phyloP scores from a whole-genome alignment of 2,888 invertebrate genomes.

The Dugesia japonica region DNA sequence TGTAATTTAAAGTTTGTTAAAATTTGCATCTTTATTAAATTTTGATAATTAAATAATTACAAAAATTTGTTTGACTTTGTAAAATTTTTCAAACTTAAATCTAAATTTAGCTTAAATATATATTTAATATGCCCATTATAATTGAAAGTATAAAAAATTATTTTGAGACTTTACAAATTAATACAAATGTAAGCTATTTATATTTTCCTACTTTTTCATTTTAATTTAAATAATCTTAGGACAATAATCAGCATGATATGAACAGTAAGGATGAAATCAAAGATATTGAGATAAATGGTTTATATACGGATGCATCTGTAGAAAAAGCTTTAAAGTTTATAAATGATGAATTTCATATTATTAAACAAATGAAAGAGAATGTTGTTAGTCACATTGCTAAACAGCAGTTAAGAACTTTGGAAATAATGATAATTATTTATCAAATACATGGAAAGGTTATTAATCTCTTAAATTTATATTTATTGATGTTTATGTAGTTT shows the following conservation, averaged over 20 bases:
- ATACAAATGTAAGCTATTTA: neutral
- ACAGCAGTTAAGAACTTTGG: neutral
- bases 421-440: neutral
- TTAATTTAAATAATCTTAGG: neutral
- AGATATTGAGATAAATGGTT: neutral
- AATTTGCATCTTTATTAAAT: too few relatives aligned
- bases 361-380: neutral
- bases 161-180: neutral
- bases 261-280: neutral
- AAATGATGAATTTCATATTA: neutral
- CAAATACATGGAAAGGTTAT: neutral
- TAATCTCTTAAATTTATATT: too few relatives aligned
- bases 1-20: too few relatives aligned
- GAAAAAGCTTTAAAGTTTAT: neutral
- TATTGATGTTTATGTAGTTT: too few relatives aligned
- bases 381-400: neutral
- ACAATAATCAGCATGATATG: neutral
- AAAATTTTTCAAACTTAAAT: neutral
- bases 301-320: neutral
- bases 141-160: neutral
- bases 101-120: neutral
- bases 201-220: neutral
- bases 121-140: neutral
- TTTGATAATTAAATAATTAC: too few relatives aligned
- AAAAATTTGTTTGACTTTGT: neutral